Base-by-base conservation (phyloP, 1,140 invertebrate genomes). In the Ylistrum balloti region DNA sequence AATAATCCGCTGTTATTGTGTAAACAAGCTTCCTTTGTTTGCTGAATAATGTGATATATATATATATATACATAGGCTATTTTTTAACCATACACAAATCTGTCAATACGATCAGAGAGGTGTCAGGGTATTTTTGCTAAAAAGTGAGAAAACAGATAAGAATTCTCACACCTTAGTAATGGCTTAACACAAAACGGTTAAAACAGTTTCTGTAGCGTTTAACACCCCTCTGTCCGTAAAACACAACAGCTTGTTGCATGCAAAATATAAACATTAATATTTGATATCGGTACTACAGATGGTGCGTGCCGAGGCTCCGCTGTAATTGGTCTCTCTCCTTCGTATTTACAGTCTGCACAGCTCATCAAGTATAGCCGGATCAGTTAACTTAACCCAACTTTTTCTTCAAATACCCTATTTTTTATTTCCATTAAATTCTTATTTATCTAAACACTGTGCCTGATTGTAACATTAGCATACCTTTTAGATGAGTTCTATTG, bases 121-220 rank as follows among this genome's bases (percentile, higher is more conserved):
- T 74, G 56, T 74, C n/a, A 74, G 56, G 56, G 56, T 74, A 74
- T n/a, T 74, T 74, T 74, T 74, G 56, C 28, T 1, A 17, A 74
- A 74, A 74, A 74, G 56, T n/a, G 56, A 74, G 56, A 74, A 74
- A 74, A 74, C 56, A 74, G 56, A 74, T 74, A 74, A 74, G 56
- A 74, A 74, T 74, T n/a, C 11, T 74, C 56, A 74, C 56, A 74
- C 56, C 56, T 74, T 17, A 28, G 22, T 74, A 74, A 74, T 74
- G 56, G 56, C 22, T n/a, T 28, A 74, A 74, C n/a, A 74, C 22
- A 74, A 74, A 74, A 74, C 56, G 56, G 56, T 74, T 74, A 28
- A 74, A 74, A 74, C 56, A 74, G 22, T 74, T 74, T 74, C 56
- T 74, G 56, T 74, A 0, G 56, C 28, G 28, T 74, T 74, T 74